Base-by-base conservation (phyloP, 2,113 vertebrate genomes). In the Scolopax mira region DNA sequence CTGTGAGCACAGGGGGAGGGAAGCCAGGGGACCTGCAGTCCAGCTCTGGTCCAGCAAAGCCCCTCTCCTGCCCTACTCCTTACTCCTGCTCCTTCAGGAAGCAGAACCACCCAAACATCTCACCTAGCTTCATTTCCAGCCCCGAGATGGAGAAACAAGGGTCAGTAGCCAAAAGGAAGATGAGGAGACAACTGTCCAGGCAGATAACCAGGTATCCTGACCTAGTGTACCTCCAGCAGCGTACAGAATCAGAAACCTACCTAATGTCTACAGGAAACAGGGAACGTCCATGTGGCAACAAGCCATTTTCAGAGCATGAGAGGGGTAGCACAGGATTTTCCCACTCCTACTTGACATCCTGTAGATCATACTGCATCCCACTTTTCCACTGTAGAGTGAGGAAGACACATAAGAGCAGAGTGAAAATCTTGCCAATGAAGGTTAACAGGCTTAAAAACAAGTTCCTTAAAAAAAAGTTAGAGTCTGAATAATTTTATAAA, bases 11-110 rank as follows among this genome's bases (percentile, higher is more conserved):
- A 11, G 1, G 6, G 27, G 19, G 39, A 37, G 60, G 46, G 73
- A 13, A 57, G 33, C 17, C 1, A 4, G 31, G 3, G 42, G 39
- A 3, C 6, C 39, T 3, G 0, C 0, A 1, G 6, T 19, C 37
- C 28, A 41, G 33, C 33, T 31, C 51, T 12, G 0, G 1, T 19
- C 4, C 5, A 58, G 55, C 42, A 65, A 23, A 35, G 61, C n/a
- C 25, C 52, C 41, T 35, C 10, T 60, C 51, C 52, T 3, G 2
- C 24, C 37, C 41, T 28, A 44, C 9, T 1, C 57, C 83, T 66
- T 1, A n/a, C 24, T 30, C 22, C 44, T 31, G 66, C 10, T 0
- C 61, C 83, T 66, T 0, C 0, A 25, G 66, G 64, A 60, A 80
- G 64, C 49, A 73, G 33, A 90, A 25, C n/a, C 54, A 35, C 41